Percentiles rank a stretch among this genome's conserved stretches.
These are phyloP conservation scores for Pollenia amentaria DNA, from an alignment of 2,888 invertebrate genomes.

Conservation along the genomic window DNA sequence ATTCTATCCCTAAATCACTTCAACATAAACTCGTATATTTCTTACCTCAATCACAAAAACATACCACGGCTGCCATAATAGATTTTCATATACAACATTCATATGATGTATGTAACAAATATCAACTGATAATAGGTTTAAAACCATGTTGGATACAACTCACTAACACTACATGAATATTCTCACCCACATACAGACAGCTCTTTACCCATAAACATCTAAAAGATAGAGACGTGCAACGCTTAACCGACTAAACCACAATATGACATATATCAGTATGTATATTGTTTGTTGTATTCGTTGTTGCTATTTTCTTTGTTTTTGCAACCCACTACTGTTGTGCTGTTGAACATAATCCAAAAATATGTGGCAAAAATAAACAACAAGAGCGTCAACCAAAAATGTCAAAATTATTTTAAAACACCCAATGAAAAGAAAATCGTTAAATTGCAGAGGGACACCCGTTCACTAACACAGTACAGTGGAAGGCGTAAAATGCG, in stretches of 20 bases:
- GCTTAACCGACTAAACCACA: slow-evolving; percentile 60
- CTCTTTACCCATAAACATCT: neutral
- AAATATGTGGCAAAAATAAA: slow-evolving; percentile 57
- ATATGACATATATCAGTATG: slow-evolving; percentile 62
- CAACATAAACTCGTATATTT: neutral
- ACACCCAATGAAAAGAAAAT: neutral
- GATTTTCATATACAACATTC: slow-evolving; percentile 33
- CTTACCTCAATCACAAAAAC: slow-evolving; percentile 40
- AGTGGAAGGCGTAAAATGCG: neutral
- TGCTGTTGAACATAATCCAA: slow-evolving; percentile 39
- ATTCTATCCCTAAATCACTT: neutral
- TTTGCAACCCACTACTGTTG: slow-evolving; percentile 3
- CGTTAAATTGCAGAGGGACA: neutral
- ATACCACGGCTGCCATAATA: slow-evolving; percentile 52
- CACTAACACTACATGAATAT: neutral
- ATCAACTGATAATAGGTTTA: slow-evolving; percentile 42
- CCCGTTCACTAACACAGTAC: slow-evolving; percentile 2
- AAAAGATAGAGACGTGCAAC: slow-evolving; percentile 30
- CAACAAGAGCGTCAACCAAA: slow-evolving; percentile 59
- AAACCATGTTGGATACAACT: slow-evolving; percentile 17
- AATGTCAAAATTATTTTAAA: slow-evolving; percentile 63
- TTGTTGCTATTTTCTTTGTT: neutral
- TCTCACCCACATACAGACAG: slow-evolving; percentile 7
- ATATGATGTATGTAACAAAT: slow-evolving; percentile 43
- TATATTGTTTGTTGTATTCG: slow-evolving; percentile 1